Base-by-base conservation (phyloP, 2,888 invertebrate species). In the Amiota mariae region DNA sequence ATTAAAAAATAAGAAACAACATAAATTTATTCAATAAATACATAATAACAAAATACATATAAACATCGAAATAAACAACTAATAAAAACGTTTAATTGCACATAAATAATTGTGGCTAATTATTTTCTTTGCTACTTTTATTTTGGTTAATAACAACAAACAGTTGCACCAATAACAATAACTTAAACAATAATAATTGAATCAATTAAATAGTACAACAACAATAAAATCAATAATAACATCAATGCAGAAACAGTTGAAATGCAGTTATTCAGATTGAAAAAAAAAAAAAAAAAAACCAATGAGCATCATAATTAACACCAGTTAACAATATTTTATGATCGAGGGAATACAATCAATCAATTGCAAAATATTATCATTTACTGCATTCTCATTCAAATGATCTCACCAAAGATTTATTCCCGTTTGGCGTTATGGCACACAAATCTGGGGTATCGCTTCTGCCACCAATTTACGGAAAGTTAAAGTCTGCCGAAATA, bases 11-110 rank as follows among this genome's bases (percentile, higher is more conserved):
- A 15, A 70, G 36, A 12, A 54, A 70, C 36, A 36, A 70, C 36
- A 36, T 15, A 8, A 24, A 54, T 54, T 70, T 74, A 76, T 76
- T 73, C 74, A 78, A 78, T 20, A 48, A 61, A 70, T 18, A 64
- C 18, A 20, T 49, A 56, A 66, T 46, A 63, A 24, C 2, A 67
- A 46, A 54, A 66, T 24, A 3, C 24, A 24, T 20, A 36, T 8
- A 56, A 4, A 10, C 8, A 36, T 36, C n/a, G 15, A 56, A 72
- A 57, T 61, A 15, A 61, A 68, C n/a, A 11, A 68, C 12, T n/a
- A 18, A 24, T 36, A 68, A 68, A 68, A 57, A 48, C 70, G 57
- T 24, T 51, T 51, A 63, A 61, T 71, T 71, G 71, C 63, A 64
- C 63, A 64, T 64, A 54, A 71, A 71, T 61, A 71, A 71, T 71